These are phyloP conservation scores for Syrista parreyssii DNA, from an alignment of 2,888 invertebrate genomes.

Conservation along the genomic window DNA sequence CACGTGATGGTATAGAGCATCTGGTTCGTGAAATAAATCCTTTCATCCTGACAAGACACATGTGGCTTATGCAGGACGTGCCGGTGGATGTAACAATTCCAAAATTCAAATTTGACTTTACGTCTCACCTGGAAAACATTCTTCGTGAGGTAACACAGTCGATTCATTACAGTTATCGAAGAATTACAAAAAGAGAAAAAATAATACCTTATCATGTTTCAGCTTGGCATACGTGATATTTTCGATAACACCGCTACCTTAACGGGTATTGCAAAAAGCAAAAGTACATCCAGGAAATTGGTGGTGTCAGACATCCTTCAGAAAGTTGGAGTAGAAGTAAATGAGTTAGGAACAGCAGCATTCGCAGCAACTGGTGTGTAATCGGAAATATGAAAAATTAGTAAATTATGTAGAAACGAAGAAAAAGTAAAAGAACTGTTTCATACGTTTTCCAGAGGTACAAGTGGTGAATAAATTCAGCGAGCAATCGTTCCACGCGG, in stretches of 20 bases:
- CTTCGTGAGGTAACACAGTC: slow-evolving; percentile 71
- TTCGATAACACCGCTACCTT: slow-evolving; percentile 79
- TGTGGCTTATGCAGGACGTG: slow-evolving; percentile 71
- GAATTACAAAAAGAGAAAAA: not conserved
- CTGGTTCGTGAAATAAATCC: slow-evolving; percentile 72
- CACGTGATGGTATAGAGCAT: slow-evolving; percentile 72
- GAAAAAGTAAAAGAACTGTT: slow-evolving; percentile 2
- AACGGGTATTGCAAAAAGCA: slow-evolving; percentile 75
- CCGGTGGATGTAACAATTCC: slow-evolving; percentile 76
- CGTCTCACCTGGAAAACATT: slow-evolving; percentile 72
- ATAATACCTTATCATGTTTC: slow-evolving; percentile 27
- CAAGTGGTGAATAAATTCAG: slow-evolving; percentile 80
- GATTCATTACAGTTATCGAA: not conserved
- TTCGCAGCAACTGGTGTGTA: slow-evolving; percentile 76
- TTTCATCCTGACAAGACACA: slow-evolving; percentile 68
- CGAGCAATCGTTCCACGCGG: slow-evolving; percentile 74
- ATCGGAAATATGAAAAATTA: too few relatives aligned
- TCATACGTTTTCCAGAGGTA: slow-evolving; percentile 68
- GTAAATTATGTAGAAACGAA: not conserved
- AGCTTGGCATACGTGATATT: slow-evolving; percentile 80
- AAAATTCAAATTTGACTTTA: slow-evolving; percentile 80
- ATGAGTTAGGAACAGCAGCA: slow-evolving; percentile 80
- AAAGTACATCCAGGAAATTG: slow-evolving; percentile 67
- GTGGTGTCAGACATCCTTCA: slow-evolving; percentile 79
- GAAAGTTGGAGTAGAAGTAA: slow-evolving; percentile 80